Evolutionary conservation across 2,113 vertebrate genomes (phyloP).

Genomic region (Cyprinus carpio): DNA sequence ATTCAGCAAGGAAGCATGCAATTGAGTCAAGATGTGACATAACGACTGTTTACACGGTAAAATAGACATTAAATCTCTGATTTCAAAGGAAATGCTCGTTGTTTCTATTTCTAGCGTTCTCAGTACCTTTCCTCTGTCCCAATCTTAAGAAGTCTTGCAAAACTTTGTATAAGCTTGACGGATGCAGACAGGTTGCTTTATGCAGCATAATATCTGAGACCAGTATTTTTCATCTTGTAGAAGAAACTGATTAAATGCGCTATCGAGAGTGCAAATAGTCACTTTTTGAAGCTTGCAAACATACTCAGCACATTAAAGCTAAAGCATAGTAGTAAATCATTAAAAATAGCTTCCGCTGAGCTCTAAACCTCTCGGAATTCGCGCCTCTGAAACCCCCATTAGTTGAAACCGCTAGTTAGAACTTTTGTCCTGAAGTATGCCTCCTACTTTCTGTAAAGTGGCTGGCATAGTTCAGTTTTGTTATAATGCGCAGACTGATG

Average conservation of each 20-base stretch:
- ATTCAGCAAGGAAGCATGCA: too few species aligned
- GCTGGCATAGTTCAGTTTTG: not conserved
- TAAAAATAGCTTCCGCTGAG: not conserved
- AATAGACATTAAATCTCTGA: too few species aligned
- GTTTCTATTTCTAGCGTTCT: not conserved
- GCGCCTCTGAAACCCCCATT: not conserved
- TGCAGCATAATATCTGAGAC: constrained; percentile 23
- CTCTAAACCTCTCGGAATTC: not conserved
- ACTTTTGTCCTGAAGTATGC: constrained; percentile 21
- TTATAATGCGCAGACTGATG: constrained; percentile 7
- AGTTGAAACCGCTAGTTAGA: constrained; percentile 25
- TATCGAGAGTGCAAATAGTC: not conserved
- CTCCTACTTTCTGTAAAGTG: not conserved
- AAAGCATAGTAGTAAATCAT: not conserved
- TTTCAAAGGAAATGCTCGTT: not conserved
- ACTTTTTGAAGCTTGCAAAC: not conserved
- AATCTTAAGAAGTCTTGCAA: constrained; percentile 15
- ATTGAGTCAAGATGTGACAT: too few species aligned
- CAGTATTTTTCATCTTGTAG: not conserved
- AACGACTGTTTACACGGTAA: too few species aligned
- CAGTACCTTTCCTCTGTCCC: constrained; percentile 1
- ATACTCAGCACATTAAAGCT: not conserved
- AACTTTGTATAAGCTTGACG: not conserved
- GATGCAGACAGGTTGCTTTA: constrained; percentile 4
- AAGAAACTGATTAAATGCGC: not conserved